Conservation (phyloP, 2,888 invertebrate genomes). For the Lacanobia wlatinum region DNA sequence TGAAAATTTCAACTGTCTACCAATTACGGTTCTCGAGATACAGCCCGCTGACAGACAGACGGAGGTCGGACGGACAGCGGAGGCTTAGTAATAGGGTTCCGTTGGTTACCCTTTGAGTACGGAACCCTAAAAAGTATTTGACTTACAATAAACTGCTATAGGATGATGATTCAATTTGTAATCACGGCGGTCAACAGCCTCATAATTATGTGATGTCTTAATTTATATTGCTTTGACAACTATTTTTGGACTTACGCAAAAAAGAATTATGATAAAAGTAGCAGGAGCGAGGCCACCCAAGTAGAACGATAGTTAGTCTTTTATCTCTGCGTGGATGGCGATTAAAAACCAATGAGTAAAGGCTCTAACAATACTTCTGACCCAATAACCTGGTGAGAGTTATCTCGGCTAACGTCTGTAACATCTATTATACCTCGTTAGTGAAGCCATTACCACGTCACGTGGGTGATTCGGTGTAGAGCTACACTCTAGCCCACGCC, state of each 20-base stretch:
- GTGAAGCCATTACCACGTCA: slow-evolving; percentile 33
- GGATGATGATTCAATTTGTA: not conserved
- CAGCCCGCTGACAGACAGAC: no score
- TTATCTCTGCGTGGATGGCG: slow-evolving; percentile 28
- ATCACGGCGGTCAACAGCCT: not conserved
- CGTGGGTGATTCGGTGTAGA: slow-evolving; percentile 30
- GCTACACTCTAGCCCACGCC: slow-evolving; percentile 25
- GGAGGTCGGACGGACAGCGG: no score
- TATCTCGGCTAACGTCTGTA: slow-evolving; percentile 50
- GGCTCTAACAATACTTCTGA: slow-evolving; percentile 50
- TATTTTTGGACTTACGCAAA: slow-evolving; percentile 19
- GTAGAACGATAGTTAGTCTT: slow-evolving; percentile 28
- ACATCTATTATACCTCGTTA: slow-evolving; percentile 56
- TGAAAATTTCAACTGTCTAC: no score
- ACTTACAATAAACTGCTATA: not conserved
- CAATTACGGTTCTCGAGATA: no score
- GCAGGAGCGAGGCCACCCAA: slow-evolving; percentile 47
- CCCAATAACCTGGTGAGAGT: slow-evolving; percentile 58
- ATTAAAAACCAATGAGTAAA: slow-evolving; percentile 53
- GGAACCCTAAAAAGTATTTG: no score
- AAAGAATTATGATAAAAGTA: slow-evolving; percentile 27
- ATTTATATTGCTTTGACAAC: slow-evolving; percentile 7
- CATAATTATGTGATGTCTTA: slow-evolving; percentile 2
- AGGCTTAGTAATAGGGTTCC: no score
- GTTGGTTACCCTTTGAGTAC: no score